Evolutionary conservation across 2,797 vertebrate genomes (phyloP).

Genomic region (Taeniopygia guttata): DNA sequence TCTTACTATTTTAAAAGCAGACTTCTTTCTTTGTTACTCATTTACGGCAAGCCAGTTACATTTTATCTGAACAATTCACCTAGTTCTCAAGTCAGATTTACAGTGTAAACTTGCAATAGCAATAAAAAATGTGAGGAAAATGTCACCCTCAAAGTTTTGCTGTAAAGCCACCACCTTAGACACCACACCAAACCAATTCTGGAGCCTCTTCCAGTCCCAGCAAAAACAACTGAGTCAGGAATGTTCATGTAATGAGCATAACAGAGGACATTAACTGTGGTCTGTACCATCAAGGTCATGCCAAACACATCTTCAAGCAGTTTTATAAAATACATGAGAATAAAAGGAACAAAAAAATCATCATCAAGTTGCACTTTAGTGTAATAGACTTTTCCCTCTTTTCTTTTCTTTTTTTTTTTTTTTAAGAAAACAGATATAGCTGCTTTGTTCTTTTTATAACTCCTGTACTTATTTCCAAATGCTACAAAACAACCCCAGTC

Average conservation of each 20-base stretch:
- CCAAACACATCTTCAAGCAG: background rate
- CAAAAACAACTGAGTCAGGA: background rate
- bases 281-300: background rate
- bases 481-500: background rate
- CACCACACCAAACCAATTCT: background rate
- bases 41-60: background rate
- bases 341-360: background rate
- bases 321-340: background rate
- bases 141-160: background rate
- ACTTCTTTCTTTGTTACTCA: constrained; percentile 10
- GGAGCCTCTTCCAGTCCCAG: background rate
- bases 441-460: background rate
- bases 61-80: constrained; percentile 54
- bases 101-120: background rate
- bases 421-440: background rate
- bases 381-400: background rate
- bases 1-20: constrained; percentile 24
- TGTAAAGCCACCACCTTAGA: background rate
- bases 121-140: background rate
- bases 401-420: too few species aligned
- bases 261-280: background rate
- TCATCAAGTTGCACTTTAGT: background rate
- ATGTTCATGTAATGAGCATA: background rate
- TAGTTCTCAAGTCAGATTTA: constrained; percentile 49
- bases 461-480: background rate